These are phyloP conservation scores for Hephaestus fuliginosus DNA, from an alignment of 2,797 vertebrate genomes.

Conservation along the genomic window DNA sequence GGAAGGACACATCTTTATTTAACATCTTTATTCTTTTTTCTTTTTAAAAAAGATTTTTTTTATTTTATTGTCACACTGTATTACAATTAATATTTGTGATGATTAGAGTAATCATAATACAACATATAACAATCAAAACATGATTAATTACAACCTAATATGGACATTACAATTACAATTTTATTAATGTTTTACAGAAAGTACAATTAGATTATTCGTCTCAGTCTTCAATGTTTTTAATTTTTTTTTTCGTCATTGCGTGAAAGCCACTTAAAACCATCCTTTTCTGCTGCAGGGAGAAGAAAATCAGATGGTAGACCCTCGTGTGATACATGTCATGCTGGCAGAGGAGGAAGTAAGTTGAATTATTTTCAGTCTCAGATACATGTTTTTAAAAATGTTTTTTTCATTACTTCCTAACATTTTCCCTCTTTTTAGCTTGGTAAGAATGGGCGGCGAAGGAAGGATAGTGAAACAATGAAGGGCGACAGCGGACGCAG, in stretches of 20 bases:
- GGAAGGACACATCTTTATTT: too few species aligned
- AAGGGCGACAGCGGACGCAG: constrained; percentile 90
- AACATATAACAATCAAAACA: background rate
- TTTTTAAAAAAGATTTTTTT: background rate
- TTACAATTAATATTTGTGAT: background rate
- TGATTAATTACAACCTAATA: too few species aligned
- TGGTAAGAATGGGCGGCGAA: constrained; percentile 76
- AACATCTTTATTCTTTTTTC: too few species aligned
- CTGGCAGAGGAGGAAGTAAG: constrained; percentile 92
- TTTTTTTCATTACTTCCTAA: background rate
- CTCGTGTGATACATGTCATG: constrained; percentile 96
- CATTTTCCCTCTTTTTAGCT: constrained; percentile 42
- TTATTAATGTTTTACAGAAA: background rate
- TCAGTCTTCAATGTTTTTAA: too few species aligned
- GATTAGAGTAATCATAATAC: background rate
- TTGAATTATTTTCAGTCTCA: background rate
- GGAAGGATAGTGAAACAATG: constrained; percentile 83
- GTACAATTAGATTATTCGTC: too few species aligned
- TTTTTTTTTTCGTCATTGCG: background rate
- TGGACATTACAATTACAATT: too few species aligned
- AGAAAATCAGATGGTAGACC: constrained; percentile 95
- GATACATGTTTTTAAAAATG: background rate
- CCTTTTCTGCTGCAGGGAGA: constrained; percentile 84
- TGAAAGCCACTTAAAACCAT: constrained; percentile 13
- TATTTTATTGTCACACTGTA: background rate